Percentiles rank a stretch among this genome's conserved stretches.
These are phyloP conservation scores for Crepidodera aurea DNA, from an alignment of 2,888 invertebrate species.

Conservation along the genomic window DNA sequence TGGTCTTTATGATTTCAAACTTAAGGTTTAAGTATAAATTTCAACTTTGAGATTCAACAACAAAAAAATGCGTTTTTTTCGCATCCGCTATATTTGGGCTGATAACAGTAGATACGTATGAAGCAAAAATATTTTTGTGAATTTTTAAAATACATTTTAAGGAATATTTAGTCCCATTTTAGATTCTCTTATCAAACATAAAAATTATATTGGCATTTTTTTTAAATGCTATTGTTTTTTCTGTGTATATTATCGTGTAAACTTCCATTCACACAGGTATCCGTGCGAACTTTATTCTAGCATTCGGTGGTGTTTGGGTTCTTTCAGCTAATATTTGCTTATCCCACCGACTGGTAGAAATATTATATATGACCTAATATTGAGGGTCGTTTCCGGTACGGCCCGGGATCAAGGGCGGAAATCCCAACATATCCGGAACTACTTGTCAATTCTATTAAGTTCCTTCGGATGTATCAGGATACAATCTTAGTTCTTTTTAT, in stretches of 20 bases:
- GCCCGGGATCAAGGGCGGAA: slow-evolving; percentile 43
- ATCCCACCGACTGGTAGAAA: slow-evolving; percentile 45
- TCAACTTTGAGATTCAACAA: no score
- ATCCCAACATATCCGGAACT: slow-evolving; percentile 50
- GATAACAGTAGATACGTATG: no score
- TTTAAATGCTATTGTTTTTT: neutral
- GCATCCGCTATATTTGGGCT: no score
- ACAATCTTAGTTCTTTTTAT: neutral
- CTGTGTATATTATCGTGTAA: neutral
- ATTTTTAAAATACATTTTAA: no score
- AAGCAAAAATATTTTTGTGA: no score
- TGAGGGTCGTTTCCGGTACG: slow-evolving; percentile 48
- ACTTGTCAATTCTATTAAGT: slow-evolving; percentile 49
- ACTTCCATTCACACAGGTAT: slow-evolving; percentile 34
- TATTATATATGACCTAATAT: slow-evolving; percentile 49
- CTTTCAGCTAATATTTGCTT: slow-evolving; percentile 47
- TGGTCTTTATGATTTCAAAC: no score
- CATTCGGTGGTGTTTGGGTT: slow-evolving; percentile 31
- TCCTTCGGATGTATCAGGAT: slow-evolving; percentile 21
- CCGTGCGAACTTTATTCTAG: slow-evolving; percentile 38
- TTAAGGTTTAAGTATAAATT: no score
- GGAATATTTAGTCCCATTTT: no score
- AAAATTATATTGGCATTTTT: no score
- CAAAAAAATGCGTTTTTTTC: no score
- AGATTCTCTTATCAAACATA: no score